Percentiles rank a stretch among this genome's conserved stretches.
phyloP scores from a whole-genome alignment of 1,140 invertebrate species.

The Papilio helenus region DNA sequence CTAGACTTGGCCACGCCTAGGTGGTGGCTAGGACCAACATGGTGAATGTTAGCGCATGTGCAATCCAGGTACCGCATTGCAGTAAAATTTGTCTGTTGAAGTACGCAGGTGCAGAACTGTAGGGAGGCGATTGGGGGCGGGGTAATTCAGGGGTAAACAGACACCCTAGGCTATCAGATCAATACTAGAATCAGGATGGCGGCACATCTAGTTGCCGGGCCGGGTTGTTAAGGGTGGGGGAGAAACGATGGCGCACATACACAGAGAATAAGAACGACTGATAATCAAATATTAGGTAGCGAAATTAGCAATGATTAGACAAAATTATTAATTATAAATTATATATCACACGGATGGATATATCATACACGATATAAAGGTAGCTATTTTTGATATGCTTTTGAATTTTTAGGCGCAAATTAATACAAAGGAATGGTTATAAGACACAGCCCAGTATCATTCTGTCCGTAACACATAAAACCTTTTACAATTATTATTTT shows the following conservation, averaged over 20 bases:
- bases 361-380: no score
- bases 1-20: conserved; percentile 4
- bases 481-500: no score
- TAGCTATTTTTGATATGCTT: no score
- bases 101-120: not conserved
- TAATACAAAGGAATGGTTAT: no score
- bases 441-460: no score
- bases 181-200: not conserved
- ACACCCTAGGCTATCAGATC: not conserved
- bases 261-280: not conserved
- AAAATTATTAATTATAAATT: no score
- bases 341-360: no score
- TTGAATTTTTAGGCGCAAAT: no score
- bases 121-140: not conserved
- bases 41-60: not conserved
- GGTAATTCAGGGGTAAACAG: not conserved
- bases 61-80: conserved; percentile 6
- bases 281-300: no score
- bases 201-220: not conserved
- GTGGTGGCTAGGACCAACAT: not conserved
- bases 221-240: not conserved
- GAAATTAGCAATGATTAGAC: no score
- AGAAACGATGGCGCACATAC: not conserved
- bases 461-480: no score
- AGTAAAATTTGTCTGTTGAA: not conserved